These are phyloP conservation scores for Cephalopterus ornatus DNA, from an alignment of 2,113 vertebrate species.

Conservation along the genomic window DNA sequence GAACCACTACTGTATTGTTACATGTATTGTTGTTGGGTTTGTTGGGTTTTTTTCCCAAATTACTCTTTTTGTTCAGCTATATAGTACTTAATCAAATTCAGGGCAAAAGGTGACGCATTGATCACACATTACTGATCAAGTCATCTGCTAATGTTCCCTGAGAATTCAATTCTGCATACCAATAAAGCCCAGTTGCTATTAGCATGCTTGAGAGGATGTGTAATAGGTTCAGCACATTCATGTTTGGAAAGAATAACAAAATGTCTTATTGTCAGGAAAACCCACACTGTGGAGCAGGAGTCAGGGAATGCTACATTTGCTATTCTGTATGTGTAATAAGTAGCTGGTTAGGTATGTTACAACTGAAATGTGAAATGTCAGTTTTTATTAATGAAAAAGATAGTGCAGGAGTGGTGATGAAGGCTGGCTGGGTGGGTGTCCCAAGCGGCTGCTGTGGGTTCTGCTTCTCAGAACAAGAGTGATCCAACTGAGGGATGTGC, in stretches of 20 bases:
- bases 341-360: slow-evolving; percentile 37
- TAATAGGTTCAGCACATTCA: slow-evolving; percentile 65
- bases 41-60: neutral
- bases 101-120: slow-evolving; percentile 73
- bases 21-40: neutral
- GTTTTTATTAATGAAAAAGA: slow-evolving; percentile 59
- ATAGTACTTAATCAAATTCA: slow-evolving; percentile 78
- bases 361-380: slow-evolving; percentile 60
- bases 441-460: neutral
- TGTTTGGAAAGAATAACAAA: slow-evolving; percentile 72
- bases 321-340: slow-evolving; percentile 33
- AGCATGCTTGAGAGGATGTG: slow-evolving; percentile 60
- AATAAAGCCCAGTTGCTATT: slow-evolving; percentile 61
- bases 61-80: slow-evolving; percentile 43
- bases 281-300: slow-evolving; percentile 3
- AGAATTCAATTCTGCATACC: slow-evolving; percentile 69
- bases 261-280: slow-evolving; percentile 39
- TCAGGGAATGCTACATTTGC: slow-evolving; percentile 3
- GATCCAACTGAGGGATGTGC: neutral
- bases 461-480: neutral
- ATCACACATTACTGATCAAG: slow-evolving; percentile 74
- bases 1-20: neutral
- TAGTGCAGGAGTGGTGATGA: neutral
- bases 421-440: neutral
- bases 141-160: slow-evolving; percentile 55